A percentile compares a stretch with the other conserved stretches of the same genome.
phyloP scores from a whole-genome alignment of 2,888 invertebrate genomes.

The Standfussiana lucernea region DNA sequence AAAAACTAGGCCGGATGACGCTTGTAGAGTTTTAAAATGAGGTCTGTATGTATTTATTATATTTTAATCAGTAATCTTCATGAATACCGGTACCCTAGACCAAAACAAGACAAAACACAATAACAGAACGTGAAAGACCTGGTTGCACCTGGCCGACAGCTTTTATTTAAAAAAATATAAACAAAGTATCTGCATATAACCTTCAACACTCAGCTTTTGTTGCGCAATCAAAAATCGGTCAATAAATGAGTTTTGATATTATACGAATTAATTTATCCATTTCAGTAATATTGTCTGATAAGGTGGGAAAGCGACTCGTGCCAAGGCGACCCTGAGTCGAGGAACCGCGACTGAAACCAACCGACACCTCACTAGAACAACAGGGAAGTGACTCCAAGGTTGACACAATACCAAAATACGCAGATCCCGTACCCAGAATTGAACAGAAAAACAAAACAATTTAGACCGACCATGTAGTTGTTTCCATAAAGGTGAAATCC shows the following conservation, averaged over 20 bases:
- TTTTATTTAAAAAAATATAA: constrained; percentile 51
- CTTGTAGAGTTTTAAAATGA: not conserved
- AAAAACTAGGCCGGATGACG: constrained; percentile 21
- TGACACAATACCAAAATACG: constrained; percentile 15
- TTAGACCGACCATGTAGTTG: not conserved
- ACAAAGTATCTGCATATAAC: constrained; percentile 53
- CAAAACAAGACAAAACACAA: constrained; percentile 19
- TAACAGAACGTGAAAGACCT: constrained; percentile 27
- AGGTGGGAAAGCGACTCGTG: constrained; percentile 43
- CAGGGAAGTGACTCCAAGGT: constrained; percentile 47
- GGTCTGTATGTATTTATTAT: not conserved
- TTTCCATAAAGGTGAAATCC: constrained; percentile 48
- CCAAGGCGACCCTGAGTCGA: constrained; percentile 32
- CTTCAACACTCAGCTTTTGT: constrained; percentile 62
- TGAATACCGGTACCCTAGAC: constrained; percentile 31
- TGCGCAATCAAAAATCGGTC: constrained; percentile 56
- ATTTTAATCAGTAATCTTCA: constrained; percentile 17
- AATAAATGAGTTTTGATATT: constrained; percentile 54
- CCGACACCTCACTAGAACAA: constrained; percentile 33
- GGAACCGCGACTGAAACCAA: constrained; percentile 10
- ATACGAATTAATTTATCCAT: constrained; percentile 43
- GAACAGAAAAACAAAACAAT: constrained; percentile 12
- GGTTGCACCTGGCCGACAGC: constrained; percentile 13
- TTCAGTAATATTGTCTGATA: constrained; percentile 35
- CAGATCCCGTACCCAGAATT: constrained; percentile 34